Evolutionary conservation across 2,888 invertebrate species (phyloP), one percentile per base, ranked within the genome.

Genomic region (Subacronicta megacephala): DNA sequence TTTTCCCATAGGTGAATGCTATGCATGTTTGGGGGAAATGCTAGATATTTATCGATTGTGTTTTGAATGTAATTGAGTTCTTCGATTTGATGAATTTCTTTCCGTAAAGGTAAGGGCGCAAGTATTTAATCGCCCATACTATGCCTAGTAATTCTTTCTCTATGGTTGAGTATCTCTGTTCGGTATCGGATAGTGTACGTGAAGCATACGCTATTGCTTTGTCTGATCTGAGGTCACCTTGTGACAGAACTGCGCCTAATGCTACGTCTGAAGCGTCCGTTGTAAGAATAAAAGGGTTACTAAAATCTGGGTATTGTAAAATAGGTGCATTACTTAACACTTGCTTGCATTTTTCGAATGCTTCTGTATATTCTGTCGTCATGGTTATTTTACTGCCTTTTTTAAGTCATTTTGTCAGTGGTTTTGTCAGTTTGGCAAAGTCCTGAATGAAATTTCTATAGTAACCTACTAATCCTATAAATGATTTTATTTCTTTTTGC

Each of bases 81-180:
- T 37, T 62, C 57, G 0, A 66, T 43, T 35, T 66, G 6, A 18
- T 77, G 31, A 90, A 89, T 50, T 77, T 72, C 20, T 65, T 69
- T 3, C 84, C 85, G 20, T 84, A 87, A 6, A 89, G 18, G 20
- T 85, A 86, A 5, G 84, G 84, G 42, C 84, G 55, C 9, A 88
- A 82, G 31, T 78, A 78, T 60, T 86, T 84, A 5, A 77, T 59
- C 0, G 82, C 80, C 82, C 81, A 86, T 0, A 86, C 75, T 10
- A 87, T 82, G 0, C 78, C 78, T 31, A 83, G 53, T 3, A 87
- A 55, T 68, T 88, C 85, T 43, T 84, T 85, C 59, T 88, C 85
- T 13, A 84, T 75, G 0, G 74, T 76, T 0, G 69, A 63, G 9
- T 78, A 77, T 10, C 60, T 41, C 35, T 41, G 40, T 62, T 81